Conservation (phyloP, 2,113 vertebrate species). For the Periophthalmodon schlosseri region DNA sequence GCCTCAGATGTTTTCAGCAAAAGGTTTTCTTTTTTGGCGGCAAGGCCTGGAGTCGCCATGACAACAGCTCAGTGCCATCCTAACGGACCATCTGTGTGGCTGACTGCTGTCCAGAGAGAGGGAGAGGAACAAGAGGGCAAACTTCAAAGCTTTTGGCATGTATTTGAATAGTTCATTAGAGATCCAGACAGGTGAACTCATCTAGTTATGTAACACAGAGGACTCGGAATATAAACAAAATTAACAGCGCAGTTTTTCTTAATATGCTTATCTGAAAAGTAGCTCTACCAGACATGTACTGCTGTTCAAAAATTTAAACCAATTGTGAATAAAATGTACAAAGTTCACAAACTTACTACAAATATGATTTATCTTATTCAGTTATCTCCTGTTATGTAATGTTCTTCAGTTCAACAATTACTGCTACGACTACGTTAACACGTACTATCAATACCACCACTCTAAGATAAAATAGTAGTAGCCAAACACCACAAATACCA, state of each 20-base stretch:
- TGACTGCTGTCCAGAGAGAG: constrained; percentile 58
- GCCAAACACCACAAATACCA: too few species aligned
- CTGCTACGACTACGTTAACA: too few species aligned
- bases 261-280: not conserved
- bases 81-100: constrained; percentile 69
- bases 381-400: too few species aligned
- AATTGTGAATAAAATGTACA: too few species aligned
- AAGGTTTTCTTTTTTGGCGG: constrained; percentile 42
- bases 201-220: not conserved
- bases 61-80: constrained; percentile 52
- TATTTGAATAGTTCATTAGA: not conserved
- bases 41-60: constrained; percentile 49
- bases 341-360: too few species aligned
- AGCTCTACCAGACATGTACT: not conserved
- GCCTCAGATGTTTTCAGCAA: constrained; percentile 40
- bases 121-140: constrained; percentile 13
- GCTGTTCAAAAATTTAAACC: too few species aligned
- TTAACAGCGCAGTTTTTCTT: not conserved
- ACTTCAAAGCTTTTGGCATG: not conserved
- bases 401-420: too few species aligned
- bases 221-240: not conserved
- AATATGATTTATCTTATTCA: too few species aligned
- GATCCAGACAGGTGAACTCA: not conserved
- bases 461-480: too few species aligned
- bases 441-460: too few species aligned